Evolutionary conservation across 2,797 vertebrate species (phyloP).

Genomic region (Melanotaenia pygmaea): DNA sequence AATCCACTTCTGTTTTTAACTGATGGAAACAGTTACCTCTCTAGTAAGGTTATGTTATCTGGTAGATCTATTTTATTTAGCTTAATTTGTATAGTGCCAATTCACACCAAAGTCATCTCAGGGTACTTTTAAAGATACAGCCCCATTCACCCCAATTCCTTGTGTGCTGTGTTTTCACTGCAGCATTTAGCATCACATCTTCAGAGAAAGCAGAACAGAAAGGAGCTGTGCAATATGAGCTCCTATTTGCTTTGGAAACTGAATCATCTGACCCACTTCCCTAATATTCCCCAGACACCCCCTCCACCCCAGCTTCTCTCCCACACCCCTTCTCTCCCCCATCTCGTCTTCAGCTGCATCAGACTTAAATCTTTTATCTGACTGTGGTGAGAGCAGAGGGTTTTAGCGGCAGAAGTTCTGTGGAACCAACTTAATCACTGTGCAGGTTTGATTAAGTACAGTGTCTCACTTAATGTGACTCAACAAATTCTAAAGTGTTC

Average conservation of each 20-base stretch:
- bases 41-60: background rate
- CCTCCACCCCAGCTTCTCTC: conserved; percentile 18
- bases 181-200: conserved; percentile 52
- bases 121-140: background rate
- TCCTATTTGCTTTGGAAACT: conserved; percentile 76
- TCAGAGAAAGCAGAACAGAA: conserved; percentile 42
- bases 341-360: conserved; percentile 49
- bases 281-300: conserved; percentile 57
- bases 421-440: conserved; percentile 49
- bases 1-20: conserved; percentile 4
- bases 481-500: conserved; percentile 33
- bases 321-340: conserved; percentile 20
- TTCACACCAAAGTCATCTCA: background rate
- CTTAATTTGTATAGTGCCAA: background rate
- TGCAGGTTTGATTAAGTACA: conserved; percentile 47
- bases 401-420: conserved; percentile 55
- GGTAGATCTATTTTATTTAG: background rate
- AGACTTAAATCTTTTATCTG: conserved; percentile 65
- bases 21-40: conserved; percentile 3
- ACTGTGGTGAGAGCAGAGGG: conserved; percentile 33
- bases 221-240: conserved; percentile 59
- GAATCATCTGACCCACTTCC: conserved; percentile 78
- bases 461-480: conserved; percentile 39
- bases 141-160: background rate
- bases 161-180: conserved; percentile 44